phyloP scores from a whole-genome alignment of 2,113 vertebrate species.

The Rynchops niger region DNA sequence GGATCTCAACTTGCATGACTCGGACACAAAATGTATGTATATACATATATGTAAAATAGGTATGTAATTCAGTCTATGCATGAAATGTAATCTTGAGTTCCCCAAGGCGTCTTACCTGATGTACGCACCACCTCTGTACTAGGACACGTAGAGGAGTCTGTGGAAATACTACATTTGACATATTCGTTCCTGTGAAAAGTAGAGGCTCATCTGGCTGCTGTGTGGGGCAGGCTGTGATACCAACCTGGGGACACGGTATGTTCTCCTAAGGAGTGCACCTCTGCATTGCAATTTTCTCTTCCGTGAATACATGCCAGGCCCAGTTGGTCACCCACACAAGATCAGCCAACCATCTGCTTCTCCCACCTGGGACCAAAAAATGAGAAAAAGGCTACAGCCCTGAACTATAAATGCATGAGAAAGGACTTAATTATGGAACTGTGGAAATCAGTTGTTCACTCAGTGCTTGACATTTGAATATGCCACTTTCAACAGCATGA shows the following conservation, averaged over 20 bases:
- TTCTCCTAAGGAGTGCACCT: not conserved
- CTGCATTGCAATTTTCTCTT: not conserved
- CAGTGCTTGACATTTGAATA: not conserved
- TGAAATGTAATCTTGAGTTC: not conserved
- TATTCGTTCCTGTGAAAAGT: not conserved
- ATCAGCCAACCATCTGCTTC: conserved; percentile 2
- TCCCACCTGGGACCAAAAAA: conserved; percentile 18
- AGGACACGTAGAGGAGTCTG: not conserved
- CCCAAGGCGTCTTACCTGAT: not conserved
- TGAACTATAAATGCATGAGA: not conserved
- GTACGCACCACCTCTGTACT: not conserved
- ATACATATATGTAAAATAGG: not conserved
- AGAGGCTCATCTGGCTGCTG: not conserved
- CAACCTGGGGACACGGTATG: not conserved
- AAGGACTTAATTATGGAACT: not conserved
- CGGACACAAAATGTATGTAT: not conserved
- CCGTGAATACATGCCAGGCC: not conserved
- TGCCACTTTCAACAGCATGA: not conserved
- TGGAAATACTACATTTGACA: not conserved
- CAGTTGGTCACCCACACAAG: not conserved
- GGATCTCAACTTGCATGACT: not conserved
- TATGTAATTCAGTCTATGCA: not conserved
- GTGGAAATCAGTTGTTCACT: not conserved
- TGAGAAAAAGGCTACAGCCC: not conserved
- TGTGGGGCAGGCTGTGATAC: not conserved